Evolutionary conservation across 2,888 invertebrate genomes (phyloP).

Genomic region (Ceramica pisi): DNA sequence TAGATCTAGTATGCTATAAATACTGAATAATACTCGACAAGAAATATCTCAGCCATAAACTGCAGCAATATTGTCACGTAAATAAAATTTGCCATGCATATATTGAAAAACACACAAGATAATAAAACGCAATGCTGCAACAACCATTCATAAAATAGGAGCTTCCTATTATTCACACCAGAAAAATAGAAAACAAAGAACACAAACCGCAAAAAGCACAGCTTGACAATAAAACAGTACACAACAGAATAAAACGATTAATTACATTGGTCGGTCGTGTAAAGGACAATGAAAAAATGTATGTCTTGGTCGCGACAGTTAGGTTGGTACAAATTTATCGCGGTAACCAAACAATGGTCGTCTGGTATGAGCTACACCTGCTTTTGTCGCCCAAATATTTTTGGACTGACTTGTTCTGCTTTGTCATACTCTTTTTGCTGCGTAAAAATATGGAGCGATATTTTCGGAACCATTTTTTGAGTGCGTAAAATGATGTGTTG

Average conservation of each 20-base stretch:
- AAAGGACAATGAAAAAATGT: slow-evolving; percentile 64
- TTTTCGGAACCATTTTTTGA: slow-evolving; percentile 33
- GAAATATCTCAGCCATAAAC: background rate
- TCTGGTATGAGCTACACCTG: slow-evolving; percentile 58
- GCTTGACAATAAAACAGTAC: slow-evolving; percentile 53
- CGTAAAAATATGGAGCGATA: slow-evolving; percentile 44
- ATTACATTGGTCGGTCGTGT: slow-evolving; percentile 57
- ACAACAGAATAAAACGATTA: slow-evolving; percentile 56
- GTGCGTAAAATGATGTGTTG: slow-evolving; percentile 27
- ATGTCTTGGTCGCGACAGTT: slow-evolving; percentile 63
- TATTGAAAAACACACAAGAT: slow-evolving; percentile 1
- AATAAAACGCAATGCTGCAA: background rate
- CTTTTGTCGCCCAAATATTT: slow-evolving; percentile 58
- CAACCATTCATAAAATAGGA: slow-evolving; percentile 12
- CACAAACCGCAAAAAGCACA: slow-evolving; percentile 44
- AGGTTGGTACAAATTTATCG: slow-evolving; percentile 60
- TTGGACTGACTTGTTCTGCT: slow-evolving; percentile 41
- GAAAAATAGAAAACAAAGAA: slow-evolving; percentile 19
- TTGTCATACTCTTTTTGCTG: slow-evolving; percentile 42
- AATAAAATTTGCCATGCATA: background rate
- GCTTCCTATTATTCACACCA: slow-evolving; percentile 14
- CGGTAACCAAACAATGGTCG: slow-evolving; percentile 54
- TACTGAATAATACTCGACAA: background rate
- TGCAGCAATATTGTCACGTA: background rate
- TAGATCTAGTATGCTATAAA: background rate